These are phyloP conservation scores for Rana temporaria DNA, from an alignment of 2,113 vertebrate species.

Conservation along the genomic window DNA sequence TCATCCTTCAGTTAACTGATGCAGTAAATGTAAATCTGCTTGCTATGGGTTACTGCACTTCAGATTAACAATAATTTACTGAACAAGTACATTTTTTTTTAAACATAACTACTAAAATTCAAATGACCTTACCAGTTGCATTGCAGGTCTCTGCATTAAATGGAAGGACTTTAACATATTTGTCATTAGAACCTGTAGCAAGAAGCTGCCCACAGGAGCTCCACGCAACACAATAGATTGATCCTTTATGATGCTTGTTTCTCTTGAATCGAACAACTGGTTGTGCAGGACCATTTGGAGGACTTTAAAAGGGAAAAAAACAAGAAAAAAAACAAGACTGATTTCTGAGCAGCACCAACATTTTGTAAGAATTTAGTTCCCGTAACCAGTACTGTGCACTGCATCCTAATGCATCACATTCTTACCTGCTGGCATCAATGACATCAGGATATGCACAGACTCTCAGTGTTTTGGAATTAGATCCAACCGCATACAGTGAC, in stretches of 20 bases:
- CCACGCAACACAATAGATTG: constrained; percentile 98
- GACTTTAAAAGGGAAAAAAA: constrained; percentile 64
- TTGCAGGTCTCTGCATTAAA: constrained; percentile 95
- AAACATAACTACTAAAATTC: not conserved
- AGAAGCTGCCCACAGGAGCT: constrained; percentile 94
- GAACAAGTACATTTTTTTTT: too few relatives aligned
- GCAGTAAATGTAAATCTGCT: too few relatives aligned
- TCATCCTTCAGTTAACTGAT: too few relatives aligned
- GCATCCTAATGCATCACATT: not conserved
- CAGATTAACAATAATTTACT: too few relatives aligned
- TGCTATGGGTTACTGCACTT: too few relatives aligned
- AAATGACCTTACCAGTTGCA: constrained; percentile 83
- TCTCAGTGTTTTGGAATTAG: constrained; percentile 96
- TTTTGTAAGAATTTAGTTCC: not conserved
- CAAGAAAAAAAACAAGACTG: not conserved
- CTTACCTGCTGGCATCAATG: constrained; percentile 82
- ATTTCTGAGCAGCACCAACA: not conserved
- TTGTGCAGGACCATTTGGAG: constrained; percentile 76
- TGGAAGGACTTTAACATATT: constrained; percentile 96
- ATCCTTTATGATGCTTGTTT: constrained; percentile 98
- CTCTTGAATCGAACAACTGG: constrained; percentile 92
- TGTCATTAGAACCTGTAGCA: constrained; percentile 97
- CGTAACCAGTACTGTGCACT: not conserved
- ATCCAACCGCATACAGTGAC: constrained; percentile 92
- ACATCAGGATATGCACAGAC: constrained; percentile 92